phyloP scores from a whole-genome alignment of 2,888 invertebrate species.

The Teleiodes luculella region DNA sequence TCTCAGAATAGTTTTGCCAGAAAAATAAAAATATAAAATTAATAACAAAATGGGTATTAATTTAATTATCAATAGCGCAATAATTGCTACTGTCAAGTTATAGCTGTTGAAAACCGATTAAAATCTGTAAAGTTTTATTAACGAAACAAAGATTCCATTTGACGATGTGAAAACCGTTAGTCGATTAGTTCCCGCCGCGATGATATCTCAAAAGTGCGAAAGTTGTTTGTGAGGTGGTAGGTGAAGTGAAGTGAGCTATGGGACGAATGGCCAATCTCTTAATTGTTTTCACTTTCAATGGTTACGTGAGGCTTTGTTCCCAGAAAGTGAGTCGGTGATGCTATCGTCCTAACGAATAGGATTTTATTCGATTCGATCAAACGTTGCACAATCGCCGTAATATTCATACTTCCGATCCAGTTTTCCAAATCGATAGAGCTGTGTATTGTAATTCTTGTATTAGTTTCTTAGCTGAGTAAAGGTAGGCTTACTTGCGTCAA shows the following conservation, averaged over 20 bases:
- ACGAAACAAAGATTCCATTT: neutral
- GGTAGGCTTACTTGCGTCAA: no score
- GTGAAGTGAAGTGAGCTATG: slow-evolving; percentile 20
- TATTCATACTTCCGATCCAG: slow-evolving; percentile 30
- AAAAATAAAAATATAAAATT: no score
- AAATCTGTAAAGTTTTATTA: neutral
- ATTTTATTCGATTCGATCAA: slow-evolving; percentile 48
- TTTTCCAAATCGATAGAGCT: neutral
- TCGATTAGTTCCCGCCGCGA: slow-evolving; percentile 31
- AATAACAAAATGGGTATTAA: no score
- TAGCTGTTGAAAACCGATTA: neutral
- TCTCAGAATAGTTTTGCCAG: no score
- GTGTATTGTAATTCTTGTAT: no score
- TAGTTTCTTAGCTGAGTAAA: no score
- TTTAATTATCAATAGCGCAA: no score
- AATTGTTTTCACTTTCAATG: slow-evolving; percentile 70
- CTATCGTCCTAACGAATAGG: slow-evolving; percentile 65
- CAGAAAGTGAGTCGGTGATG: slow-evolving; percentile 43
- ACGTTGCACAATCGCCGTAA: slow-evolving; percentile 57
- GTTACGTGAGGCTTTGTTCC: slow-evolving; percentile 60
- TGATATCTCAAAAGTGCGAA: slow-evolving; percentile 43
- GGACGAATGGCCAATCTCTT: slow-evolving; percentile 30
- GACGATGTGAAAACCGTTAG: neutral
- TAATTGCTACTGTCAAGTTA: neutral
- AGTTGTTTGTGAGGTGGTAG: slow-evolving; percentile 34